Conservation (phyloP, 2,888 invertebrate genomes). For the Empis stercorea region DNA sequence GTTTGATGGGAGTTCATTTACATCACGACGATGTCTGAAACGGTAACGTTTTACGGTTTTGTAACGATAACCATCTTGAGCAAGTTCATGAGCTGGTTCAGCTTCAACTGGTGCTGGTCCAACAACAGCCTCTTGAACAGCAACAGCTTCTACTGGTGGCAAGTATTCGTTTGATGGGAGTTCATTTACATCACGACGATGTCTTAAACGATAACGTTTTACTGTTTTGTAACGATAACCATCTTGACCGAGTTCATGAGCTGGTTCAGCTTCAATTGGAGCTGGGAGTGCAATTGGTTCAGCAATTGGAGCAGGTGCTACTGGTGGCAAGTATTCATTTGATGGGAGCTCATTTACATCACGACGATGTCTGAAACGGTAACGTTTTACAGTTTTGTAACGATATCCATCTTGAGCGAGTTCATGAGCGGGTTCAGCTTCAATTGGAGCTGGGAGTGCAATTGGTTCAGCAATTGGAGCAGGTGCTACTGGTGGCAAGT, state of each 20-base stretch:
- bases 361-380: constrained; percentile 19
- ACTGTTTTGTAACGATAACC: constrained; percentile 17
- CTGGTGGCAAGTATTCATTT: constrained; percentile 11
- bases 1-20: constrained; percentile 15
- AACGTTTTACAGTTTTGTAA: constrained; percentile 14
- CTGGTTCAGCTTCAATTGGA: constrained; percentile 15
- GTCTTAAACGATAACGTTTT: not conserved
- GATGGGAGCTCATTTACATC: constrained; percentile 20
- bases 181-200: constrained; percentile 1
- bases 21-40: constrained; percentile 16
- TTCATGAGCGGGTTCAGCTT: constrained; percentile 11
- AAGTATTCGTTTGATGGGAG: constrained; percentile 13
- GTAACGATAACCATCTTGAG: constrained; percentile 18
- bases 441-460: constrained; percentile 11
- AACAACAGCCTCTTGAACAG: not conserved
- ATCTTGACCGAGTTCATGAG: constrained; percentile 21
- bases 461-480: constrained; percentile 22
- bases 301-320: not conserved
- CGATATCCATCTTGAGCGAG: constrained; percentile 16
- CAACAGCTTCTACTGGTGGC: constrained; percentile 7
- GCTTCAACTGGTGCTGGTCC: constrained; percentile 7
- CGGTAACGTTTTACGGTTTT: constrained; percentile 15
- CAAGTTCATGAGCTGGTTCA: constrained; percentile 15
- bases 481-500: constrained; percentile 17
- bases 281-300: constrained; percentile 19